phyloP scores from a whole-genome alignment of 2,797 vertebrate species.

The Acestrorhynchus altus region DNA sequence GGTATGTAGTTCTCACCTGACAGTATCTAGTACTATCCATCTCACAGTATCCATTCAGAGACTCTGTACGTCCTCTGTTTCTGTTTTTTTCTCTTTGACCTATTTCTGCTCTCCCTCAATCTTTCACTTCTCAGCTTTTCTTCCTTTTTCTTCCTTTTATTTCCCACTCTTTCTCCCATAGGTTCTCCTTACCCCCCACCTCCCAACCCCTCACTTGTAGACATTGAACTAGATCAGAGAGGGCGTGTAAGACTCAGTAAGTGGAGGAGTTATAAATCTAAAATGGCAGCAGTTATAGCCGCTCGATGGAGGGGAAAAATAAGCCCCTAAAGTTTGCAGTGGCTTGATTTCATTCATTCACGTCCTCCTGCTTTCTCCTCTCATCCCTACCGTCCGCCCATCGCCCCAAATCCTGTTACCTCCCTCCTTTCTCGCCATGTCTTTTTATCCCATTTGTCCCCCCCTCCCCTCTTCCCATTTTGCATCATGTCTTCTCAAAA shows the following conservation, averaged over 20 bases:
- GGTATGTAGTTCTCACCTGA: no score
- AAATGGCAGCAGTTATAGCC: constrained; percentile 73
- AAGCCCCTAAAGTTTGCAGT: constrained; percentile 69
- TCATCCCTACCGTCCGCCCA: constrained; percentile 36
- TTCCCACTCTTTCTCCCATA: neutral
- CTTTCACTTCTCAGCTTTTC: neutral
- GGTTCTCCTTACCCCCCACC: constrained; percentile 20
- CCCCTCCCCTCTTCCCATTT: neutral
- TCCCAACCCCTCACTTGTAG: constrained; percentile 49
- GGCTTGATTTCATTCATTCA: constrained; percentile 54
- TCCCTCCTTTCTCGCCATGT: constrained; percentile 2
- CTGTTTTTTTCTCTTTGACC: neutral
- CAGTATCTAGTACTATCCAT: no score
- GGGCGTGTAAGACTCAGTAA: constrained; percentile 65
- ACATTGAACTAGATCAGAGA: constrained; percentile 71
- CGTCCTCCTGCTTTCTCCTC: constrained; percentile 11
- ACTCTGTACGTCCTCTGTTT: no score
- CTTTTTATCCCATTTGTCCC: neutral
- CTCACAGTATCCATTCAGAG: no score
- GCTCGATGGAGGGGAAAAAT: constrained; percentile 71
- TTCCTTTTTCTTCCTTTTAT: neutral
- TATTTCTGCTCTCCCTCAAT: neutral
- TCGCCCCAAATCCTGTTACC: constrained; percentile 55
- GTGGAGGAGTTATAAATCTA: constrained; percentile 71
- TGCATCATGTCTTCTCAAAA: constrained; percentile 1